Evolutionary conservation across 2,888 invertebrate genomes (phyloP).

Genomic region (Neoaliturus tenellus): DNA sequence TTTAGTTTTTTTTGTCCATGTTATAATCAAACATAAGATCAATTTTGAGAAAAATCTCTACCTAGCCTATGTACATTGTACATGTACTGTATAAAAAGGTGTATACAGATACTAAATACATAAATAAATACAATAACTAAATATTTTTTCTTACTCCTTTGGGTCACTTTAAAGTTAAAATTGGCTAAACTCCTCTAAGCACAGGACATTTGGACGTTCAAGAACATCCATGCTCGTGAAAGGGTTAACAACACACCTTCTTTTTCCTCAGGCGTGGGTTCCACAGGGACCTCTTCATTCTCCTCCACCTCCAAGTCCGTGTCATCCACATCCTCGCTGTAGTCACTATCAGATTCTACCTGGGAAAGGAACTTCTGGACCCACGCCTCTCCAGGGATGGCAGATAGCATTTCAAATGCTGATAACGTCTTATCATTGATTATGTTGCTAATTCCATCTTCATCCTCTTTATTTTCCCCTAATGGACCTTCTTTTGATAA

Average conservation of each 20-base stretch:
- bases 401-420: constrained; percentile 57
- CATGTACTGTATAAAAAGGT: too few species aligned
- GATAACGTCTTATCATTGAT: constrained; percentile 56
- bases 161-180: too few species aligned
- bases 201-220: too few species aligned
- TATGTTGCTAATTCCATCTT: constrained; percentile 65
- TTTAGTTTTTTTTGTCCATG: too few species aligned
- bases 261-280: constrained; percentile 79
- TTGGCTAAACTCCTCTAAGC: too few species aligned
- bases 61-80: too few species aligned
- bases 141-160: too few species aligned
- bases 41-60: too few species aligned
- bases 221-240: too few species aligned
- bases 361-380: constrained; percentile 44
- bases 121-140: too few species aligned
- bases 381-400: constrained; percentile 46
- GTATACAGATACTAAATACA: too few species aligned
- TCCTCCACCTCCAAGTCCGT: constrained; percentile 68
- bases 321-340: constrained; percentile 72
- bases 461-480: constrained; percentile 33
- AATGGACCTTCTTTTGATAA: constrained; percentile 69
- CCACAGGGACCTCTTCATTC: constrained; percentile 70
- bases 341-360: constrained; percentile 70
- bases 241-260: constrained; percentile 76
- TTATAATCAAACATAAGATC: too few species aligned